Evolutionary conservation across 2,797 vertebrate genomes (phyloP).

Genomic region (Paguma larvata): DNA sequence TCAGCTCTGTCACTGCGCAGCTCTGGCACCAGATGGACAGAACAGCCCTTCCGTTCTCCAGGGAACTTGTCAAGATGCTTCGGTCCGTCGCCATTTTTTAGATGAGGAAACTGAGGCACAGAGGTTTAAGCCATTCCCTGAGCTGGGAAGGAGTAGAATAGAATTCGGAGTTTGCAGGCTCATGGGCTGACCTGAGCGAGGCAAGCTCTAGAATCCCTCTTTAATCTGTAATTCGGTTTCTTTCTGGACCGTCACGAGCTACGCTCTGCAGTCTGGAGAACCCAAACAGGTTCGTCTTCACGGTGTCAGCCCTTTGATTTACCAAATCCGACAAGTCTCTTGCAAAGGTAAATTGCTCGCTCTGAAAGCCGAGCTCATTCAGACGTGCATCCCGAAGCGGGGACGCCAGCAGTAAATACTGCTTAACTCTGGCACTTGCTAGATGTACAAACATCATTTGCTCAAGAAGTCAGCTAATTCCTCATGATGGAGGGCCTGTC

Average conservation of each 20-base stretch:
- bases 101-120: not conserved
- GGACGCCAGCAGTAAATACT: slow-evolving; percentile 32
- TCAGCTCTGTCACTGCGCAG: not conserved
- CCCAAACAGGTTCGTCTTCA: not conserved
- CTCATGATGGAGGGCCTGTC: slow-evolving; percentile 60
- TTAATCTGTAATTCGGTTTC: not conserved
- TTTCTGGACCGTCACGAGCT: not conserved
- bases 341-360: not conserved
- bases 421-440: slow-evolving; percentile 30
- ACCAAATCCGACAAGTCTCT: not conserved
- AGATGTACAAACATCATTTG: slow-evolving; percentile 52
- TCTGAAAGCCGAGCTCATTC: not conserved
- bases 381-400: not conserved
- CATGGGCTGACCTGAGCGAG: not conserved
- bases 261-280: not conserved
- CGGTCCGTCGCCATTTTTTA: not conserved
- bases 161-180: not conserved
- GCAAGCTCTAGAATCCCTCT: not conserved
- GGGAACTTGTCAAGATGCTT: not conserved
- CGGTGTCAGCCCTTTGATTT: not conserved
- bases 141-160: not conserved
- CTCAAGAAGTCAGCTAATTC: slow-evolving; percentile 72
- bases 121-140: not conserved
- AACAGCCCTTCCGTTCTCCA: not conserved
- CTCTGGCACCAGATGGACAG: not conserved